Evolutionary conservation across 2,797 vertebrate genomes (phyloP).

Genomic region (Schizopygopsis pylzovi): DNA sequence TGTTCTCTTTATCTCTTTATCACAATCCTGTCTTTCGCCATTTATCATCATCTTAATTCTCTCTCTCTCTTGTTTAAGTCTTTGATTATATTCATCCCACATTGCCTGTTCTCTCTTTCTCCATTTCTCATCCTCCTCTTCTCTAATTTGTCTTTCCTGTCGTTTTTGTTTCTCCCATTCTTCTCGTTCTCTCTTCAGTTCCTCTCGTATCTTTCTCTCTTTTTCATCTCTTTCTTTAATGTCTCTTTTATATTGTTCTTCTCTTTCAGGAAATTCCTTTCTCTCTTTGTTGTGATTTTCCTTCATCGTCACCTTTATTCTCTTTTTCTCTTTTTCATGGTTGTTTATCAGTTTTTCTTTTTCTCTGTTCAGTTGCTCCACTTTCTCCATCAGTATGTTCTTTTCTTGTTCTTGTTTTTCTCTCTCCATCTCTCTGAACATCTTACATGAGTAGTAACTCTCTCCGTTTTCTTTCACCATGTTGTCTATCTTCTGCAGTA

Average conservation of each 20-base stretch:
- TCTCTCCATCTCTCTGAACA: constrained; percentile 1
- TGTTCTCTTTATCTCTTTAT: neutral
- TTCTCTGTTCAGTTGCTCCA: neutral
- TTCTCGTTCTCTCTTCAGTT: no score
- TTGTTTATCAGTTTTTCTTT: rapidly evolving
- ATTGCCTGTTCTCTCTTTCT: neutral
- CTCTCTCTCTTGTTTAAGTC: no score
- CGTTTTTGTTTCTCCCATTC: neutral
- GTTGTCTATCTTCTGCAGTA: constrained; percentile 21
- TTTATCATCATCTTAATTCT: no score
- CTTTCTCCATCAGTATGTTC: rapidly evolving
- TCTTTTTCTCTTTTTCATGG: no score
- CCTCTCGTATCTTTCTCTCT: no score
- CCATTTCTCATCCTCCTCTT: constrained; percentile 54
- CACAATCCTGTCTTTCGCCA: no score
- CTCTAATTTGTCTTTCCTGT: neutral
- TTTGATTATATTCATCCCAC: no score
- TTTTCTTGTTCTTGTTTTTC: rapidly evolving
- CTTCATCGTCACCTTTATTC: rapidly evolving
- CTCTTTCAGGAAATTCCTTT: no score
- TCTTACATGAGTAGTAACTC: neutral
- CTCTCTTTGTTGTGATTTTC: neutral
- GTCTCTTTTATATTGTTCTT: no score
- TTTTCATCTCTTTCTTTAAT: no score
- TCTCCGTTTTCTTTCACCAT: neutral